Evolutionary conservation across 2,113 vertebrate genomes (phyloP).

Genomic region (Limanda limanda): DNA sequence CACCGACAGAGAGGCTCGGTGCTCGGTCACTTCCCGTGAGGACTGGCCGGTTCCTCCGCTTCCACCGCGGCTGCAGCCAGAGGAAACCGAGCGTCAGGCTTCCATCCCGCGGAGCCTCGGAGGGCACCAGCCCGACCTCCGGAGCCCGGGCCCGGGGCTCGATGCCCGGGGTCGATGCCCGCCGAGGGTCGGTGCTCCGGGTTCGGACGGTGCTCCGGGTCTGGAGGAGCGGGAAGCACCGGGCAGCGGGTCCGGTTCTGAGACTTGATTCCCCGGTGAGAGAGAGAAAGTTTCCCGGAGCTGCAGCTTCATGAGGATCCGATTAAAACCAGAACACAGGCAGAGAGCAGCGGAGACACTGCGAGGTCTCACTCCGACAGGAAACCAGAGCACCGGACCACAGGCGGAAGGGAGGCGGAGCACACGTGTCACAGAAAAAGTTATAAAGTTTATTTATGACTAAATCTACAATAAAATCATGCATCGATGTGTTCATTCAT

Average conservation of each 20-base stretch:
- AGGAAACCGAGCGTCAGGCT: neutral
- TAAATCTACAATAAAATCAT: too few relatives aligned
- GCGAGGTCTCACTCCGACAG: constrained; percentile 35
- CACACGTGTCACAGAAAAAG: neutral
- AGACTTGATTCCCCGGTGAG: neutral
- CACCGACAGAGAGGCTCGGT: neutral
- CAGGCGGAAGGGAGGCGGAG: too few relatives aligned
- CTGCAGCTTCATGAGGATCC: constrained; percentile 42
- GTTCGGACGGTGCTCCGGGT: neutral
- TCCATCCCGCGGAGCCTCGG: neutral
- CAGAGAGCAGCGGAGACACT: neutral
- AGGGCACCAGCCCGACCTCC: too few relatives aligned
- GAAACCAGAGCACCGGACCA: too few relatives aligned
- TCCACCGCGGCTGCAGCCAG: neutral
- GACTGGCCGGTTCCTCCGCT: neutral
- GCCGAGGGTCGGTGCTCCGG: neutral
- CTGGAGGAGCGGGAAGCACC: neutral
- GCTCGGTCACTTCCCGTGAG: neutral
- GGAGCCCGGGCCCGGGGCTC: neutral
- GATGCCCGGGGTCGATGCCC: neutral
- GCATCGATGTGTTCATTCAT: too few relatives aligned
- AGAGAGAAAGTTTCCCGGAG: neutral
- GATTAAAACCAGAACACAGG: neutral
- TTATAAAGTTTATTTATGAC: too few relatives aligned
- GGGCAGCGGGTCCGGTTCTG: neutral